These are phyloP conservation scores for Drosophila littoralis DNA, from an alignment of 1,140 invertebrate genomes.

Conservation along the genomic window DNA sequence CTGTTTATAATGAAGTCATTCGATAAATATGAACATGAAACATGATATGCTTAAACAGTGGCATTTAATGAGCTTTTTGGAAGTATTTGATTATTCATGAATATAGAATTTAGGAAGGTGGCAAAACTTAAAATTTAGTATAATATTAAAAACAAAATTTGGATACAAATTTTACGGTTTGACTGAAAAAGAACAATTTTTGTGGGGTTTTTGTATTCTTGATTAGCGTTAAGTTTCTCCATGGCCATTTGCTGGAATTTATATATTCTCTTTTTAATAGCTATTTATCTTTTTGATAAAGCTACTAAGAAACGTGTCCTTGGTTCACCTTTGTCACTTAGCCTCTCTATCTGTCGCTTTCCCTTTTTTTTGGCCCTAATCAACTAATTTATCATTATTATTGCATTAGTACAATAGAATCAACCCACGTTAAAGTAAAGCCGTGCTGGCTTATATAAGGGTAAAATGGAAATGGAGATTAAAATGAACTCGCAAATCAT, in stretches of 20 bases:
- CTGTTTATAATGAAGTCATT: conserved; percentile 39
- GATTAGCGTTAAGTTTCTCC: no score
- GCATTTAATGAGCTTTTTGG: conserved; percentile 25
- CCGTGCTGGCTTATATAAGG: neutral
- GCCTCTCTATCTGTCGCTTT: neutral
- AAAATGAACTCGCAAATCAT: conserved; percentile 57
- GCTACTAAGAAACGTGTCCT: no score
- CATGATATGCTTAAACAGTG: conserved; percentile 35
- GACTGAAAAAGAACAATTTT: neutral
- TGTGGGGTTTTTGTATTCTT: neutral
- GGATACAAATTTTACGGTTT: neutral
- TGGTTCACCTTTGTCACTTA: no score
- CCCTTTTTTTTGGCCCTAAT: no score
- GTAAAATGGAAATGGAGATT: conserved; percentile 20
- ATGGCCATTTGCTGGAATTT: no score
- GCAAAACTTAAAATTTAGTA: conserved; percentile 4
- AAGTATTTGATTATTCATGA: conserved; percentile 13
- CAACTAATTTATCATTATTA: no score
- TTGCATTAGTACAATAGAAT: neutral
- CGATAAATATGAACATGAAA: conserved; percentile 36
- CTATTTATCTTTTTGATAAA: no score
- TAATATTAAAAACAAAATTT: neutral
- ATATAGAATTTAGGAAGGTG: conserved; percentile 26
- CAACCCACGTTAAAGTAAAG: conserved; percentile 24
- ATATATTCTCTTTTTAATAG: no score